Evolutionary conservation across 2,797 vertebrate genomes (phyloP).

Genomic region (Sebastes kiyomatsui): DNA sequence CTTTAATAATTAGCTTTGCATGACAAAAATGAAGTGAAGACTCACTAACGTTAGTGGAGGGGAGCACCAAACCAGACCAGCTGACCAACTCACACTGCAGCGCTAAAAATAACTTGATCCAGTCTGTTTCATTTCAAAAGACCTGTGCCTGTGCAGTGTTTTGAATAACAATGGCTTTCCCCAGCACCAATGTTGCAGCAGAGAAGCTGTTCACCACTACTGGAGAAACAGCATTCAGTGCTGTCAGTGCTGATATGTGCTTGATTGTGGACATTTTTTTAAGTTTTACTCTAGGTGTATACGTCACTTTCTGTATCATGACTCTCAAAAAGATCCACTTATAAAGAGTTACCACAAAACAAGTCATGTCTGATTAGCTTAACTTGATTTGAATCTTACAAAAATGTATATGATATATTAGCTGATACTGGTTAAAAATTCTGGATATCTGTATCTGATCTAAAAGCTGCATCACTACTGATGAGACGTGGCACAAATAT

Average conservation of each 20-base stretch:
- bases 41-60: neutral
- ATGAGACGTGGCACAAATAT: neutral
- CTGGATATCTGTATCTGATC: neutral
- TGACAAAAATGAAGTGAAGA: neutral
- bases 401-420: neutral
- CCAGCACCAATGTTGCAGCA: neutral
- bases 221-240: too few species aligned
- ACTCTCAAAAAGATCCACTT: neutral
- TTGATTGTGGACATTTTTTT: neutral
- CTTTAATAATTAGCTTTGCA: neutral
- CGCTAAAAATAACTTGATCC: neutral
- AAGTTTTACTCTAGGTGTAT: neutral
- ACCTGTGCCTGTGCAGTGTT: neutral
- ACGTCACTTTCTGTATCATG: neutral
- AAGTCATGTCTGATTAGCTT: neutral
- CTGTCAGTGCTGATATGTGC: neutral
- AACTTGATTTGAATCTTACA: neutral
- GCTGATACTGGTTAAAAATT: neutral
- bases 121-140: neutral
- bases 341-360: neutral
- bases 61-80: neutral
- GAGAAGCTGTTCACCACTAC: neutral
- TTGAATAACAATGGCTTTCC: neutral
- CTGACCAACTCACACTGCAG: neutral
- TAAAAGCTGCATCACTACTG: neutral